Evolutionary conservation across 2,888 invertebrate genomes (phyloP), one percentile per base, ranked within the genome.

Genomic region (Lagria hirta): DNA sequence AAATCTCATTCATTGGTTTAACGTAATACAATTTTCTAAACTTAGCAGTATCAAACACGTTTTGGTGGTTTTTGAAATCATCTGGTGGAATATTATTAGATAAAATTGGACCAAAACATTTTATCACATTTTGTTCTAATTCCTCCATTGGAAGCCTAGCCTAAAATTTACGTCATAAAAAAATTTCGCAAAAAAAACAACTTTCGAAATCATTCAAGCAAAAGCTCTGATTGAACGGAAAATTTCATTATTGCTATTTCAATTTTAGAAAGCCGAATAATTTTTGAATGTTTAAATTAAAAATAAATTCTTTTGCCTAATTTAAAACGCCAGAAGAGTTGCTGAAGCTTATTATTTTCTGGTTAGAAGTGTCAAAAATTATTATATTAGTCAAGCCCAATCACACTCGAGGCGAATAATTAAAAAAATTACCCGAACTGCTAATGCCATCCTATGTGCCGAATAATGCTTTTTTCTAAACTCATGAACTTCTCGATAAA

Each of bases 391-490:
- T n/a, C n/a, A n/a, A n/a, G n/a, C n/a, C n/a, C n/a, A n/a, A n/a
- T n/a, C n/a, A n/a, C n/a, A n/a, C n/a, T n/a, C n/a, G n/a, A n/a
- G n/a, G n/a, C n/a, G n/a, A n/a, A n/a, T n/a, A n/a, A n/a, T n/a
- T n/a, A n/a, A n/a, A n/a, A 8, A 24, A 24, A 11, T 41, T 16
- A 85, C 85, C 74, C 91, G 90, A 11, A 93, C 78, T 26, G 88
- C 86, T 2, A 94, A 70, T 4, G 86, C 91, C 92, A 95, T 94
- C 53, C 88, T 79, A 60, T 93, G 84, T 4, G 90, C 88, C 20
- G 89, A 87, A 64, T 95, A 95, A 67, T 91, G 86, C 12, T 83
- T 73, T 59, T 78, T 75, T 20, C 88, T 75, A 61, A 91, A 93
- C 43, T 84, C 79, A 55, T 88, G 85, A 3, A 91, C 76, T 2